These are phyloP conservation scores for Paraplagusia blochii DNA, from an alignment of 2,113 vertebrate genomes.

Conservation along the genomic window DNA sequence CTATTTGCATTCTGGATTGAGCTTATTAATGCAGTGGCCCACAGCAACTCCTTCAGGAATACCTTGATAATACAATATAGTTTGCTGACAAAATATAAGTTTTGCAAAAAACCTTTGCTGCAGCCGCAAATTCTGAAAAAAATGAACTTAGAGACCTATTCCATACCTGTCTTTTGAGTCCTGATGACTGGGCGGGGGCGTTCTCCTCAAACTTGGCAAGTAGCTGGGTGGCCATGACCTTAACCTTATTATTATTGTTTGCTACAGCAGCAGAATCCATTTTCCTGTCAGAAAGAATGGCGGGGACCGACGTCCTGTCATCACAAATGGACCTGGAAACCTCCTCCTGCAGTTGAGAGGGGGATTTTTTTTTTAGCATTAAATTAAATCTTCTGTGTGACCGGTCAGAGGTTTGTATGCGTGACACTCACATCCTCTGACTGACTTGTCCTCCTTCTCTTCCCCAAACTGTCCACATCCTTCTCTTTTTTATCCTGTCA, in stretches of 20 bases:
- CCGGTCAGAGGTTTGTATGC: slow-evolving; percentile 1
- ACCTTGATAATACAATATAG: too few species aligned
- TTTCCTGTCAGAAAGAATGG: slow-evolving; percentile 78
- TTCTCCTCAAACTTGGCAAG: slow-evolving; percentile 97
- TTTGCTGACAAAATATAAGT: neutral
- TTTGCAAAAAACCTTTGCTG: neutral
- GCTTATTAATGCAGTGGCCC: slow-evolving; percentile 41
- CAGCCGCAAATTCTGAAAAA: neutral
- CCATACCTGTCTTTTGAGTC: slow-evolving; percentile 87
- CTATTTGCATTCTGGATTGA: slow-evolving; percentile 38
- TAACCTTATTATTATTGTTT: slow-evolving; percentile 96
- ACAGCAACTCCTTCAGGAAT: slow-evolving; percentile 14
- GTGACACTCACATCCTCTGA: slow-evolving; percentile 89
- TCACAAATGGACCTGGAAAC: slow-evolving; percentile 70
- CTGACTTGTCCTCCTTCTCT: slow-evolving; percentile 93
- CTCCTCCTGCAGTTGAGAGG: slow-evolving; percentile 79
- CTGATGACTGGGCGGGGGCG: slow-evolving; percentile 78
- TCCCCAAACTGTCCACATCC: slow-evolving; percentile 86
- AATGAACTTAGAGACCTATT: neutral
- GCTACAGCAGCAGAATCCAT: slow-evolving; percentile 75
- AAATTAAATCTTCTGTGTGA: slow-evolving; percentile 20
- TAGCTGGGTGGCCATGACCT: slow-evolving; percentile 95
- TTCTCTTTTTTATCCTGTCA: slow-evolving; percentile 96
- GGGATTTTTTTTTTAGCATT: neutral
- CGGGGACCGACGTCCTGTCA: slow-evolving; percentile 75